These are phyloP conservation scores for Diplosoma virens DNA, from an alignment of 23 tunicate species.

Conservation along the genomic window DNA sequence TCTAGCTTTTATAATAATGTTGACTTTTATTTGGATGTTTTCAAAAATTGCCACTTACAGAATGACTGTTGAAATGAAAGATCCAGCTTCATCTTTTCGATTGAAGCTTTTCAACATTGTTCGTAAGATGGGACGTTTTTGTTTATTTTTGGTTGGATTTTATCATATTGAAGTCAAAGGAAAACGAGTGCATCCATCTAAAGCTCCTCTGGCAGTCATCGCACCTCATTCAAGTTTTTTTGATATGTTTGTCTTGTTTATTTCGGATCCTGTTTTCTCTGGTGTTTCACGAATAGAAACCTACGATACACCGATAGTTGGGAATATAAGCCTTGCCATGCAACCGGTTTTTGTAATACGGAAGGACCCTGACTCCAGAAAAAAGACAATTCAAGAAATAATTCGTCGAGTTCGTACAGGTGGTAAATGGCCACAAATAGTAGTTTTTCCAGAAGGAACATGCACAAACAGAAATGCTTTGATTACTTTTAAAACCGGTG, in stretches of 20 bases:
- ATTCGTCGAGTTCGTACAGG: conserved; percentile 10
- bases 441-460: conserved; percentile 89
- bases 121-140: conserved; percentile 35
- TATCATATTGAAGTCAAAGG: conserved; percentile 48
- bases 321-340: conserved; percentile 38
- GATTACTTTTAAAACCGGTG: conserved; percentile 81
- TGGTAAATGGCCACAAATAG: conserved; percentile 67
- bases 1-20: background rate
- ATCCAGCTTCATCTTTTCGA: conserved; percentile 11
- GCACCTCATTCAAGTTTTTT: conserved; percentile 69
- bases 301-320: conserved; percentile 27
- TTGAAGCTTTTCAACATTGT: background rate
- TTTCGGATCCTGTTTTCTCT: conserved; percentile 36
- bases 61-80: background rate
- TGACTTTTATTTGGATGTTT: conserved; percentile 1
- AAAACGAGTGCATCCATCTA: conserved; percentile 15
- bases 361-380: conserved; percentile 57
- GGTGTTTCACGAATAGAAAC: conserved; percentile 62
- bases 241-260: conserved; percentile 47
- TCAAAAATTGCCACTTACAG: conserved; percentile 7
- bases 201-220: conserved; percentile 47
- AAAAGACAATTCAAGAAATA: conserved; percentile 50
- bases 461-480: conserved; percentile 83
- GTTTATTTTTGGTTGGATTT: conserved; percentile 49
- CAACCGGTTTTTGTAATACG: conserved; percentile 64